Conservation (phyloP, 2,113 vertebrate genomes). For the Tragelaphus strepsiceros region DNA sequence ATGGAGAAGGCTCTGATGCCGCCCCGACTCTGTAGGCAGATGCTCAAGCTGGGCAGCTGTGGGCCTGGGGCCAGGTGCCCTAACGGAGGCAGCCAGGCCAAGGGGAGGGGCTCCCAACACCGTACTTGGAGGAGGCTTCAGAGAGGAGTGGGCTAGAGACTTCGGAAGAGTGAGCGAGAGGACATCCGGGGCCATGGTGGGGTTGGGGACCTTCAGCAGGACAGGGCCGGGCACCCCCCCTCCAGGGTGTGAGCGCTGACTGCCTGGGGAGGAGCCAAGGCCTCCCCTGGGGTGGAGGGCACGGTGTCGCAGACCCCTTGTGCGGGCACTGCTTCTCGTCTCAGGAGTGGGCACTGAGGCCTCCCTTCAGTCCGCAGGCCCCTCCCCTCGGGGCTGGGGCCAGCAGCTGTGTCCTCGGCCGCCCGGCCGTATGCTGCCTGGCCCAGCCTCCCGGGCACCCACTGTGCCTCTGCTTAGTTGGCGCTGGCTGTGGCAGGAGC, state of each 20-base stretch:
- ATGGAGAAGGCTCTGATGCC: not conserved
- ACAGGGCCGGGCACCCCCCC: not conserved
- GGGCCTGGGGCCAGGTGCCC: accelerated
- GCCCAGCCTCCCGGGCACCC: not conserved
- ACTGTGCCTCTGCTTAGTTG: constrained; percentile 49
- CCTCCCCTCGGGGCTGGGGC: not conserved
- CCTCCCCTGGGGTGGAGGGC: not conserved
- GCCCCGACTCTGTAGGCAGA: not conserved
- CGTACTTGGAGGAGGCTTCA: not conserved
- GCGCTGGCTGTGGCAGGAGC: not conserved
- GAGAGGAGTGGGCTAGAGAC: not conserved
- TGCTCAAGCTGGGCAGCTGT: accelerated
- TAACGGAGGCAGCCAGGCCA: accelerated
- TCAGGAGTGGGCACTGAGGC: not conserved
- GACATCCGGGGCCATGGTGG: not conserved
- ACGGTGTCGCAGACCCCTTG: not conserved
- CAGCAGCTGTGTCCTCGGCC: not conserved
- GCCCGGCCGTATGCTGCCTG: not conserved
- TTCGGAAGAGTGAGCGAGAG: not conserved
- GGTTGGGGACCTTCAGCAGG: no score
- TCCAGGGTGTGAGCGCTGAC: not conserved
- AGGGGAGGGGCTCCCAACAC: not conserved
- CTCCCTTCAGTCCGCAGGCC: not conserved
- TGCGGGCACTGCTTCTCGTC: not conserved
- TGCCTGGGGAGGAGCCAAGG: not conserved